Evolutionary conservation across 2,888 invertebrate species (phyloP).

Genomic region (Hyposoter didymator): DNA sequence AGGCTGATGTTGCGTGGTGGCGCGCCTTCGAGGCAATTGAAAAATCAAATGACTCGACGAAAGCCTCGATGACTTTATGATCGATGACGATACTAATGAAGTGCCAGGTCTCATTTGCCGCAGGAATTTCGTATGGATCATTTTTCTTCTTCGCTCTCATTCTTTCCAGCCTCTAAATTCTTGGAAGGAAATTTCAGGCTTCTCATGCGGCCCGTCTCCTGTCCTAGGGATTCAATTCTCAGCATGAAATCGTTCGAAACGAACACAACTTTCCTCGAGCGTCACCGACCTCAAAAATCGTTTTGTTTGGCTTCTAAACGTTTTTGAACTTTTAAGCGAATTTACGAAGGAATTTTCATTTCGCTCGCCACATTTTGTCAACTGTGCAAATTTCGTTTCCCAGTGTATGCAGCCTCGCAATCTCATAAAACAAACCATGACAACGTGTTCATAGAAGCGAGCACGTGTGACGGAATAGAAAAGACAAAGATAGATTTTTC

Average conservation of each 20-base stretch:
- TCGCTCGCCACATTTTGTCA: too few species aligned
- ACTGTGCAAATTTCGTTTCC: conserved; percentile 15
- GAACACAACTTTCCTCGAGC: background rate
- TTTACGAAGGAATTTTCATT: background rate
- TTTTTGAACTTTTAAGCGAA: background rate
- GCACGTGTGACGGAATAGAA: conserved; percentile 75
- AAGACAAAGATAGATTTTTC: conserved; percentile 6
- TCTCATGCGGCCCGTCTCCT: background rate
- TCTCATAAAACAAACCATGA: conserved; percentile 83
- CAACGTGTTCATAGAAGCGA: conserved; percentile 81
- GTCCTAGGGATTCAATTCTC: conserved; percentile 21
- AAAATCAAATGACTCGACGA: conserved; percentile 59
- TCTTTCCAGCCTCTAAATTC: background rate
- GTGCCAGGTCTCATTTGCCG: conserved; percentile 49
- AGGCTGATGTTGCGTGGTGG: background rate
- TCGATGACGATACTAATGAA: conserved; percentile 60
- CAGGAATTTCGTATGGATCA: conserved; percentile 15
- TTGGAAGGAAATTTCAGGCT: background rate
- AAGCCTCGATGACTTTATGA: conserved; percentile 57
- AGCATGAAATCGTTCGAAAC: background rate
- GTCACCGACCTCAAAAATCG: background rate
- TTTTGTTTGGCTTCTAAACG: background rate
- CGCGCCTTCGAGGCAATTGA: conserved; percentile 33
- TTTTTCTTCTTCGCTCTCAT: background rate
- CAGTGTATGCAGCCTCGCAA: conserved; percentile 66